Evolutionary conservation across 2,888 invertebrate species (phyloP).

Genomic region (Netelia fuscicornis): DNA sequence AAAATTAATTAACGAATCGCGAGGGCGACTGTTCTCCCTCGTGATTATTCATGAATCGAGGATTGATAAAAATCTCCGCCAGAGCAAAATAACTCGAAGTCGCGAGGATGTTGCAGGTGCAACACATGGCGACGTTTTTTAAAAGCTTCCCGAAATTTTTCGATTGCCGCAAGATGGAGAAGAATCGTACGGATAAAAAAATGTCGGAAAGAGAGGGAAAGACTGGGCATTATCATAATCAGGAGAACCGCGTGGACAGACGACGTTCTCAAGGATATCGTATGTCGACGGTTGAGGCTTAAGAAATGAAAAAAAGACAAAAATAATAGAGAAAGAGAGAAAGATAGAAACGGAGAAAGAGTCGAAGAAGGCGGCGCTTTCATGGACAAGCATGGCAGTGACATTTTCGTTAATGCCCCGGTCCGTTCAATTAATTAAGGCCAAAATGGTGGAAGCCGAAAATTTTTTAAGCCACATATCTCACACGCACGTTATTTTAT

Average conservation of each 20-base stretch:
- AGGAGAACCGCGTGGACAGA: slow-evolving; percentile 61
- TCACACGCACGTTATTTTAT: slow-evolving; percentile 48
- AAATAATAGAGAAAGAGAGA: slow-evolving; percentile 9
- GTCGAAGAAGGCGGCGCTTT: slow-evolving; percentile 63
- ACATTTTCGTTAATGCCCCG: slow-evolving; percentile 69
- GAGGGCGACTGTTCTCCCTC: background rate
- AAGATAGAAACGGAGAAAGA: slow-evolving; percentile 29
- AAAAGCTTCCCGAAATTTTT: slow-evolving; percentile 42
- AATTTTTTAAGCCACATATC: slow-evolving; percentile 53
- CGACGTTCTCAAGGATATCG: slow-evolving; percentile 70
- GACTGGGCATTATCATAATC: slow-evolving; percentile 66
- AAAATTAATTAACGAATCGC: slow-evolving; percentile 47
- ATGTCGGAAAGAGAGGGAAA: slow-evolving; percentile 9
- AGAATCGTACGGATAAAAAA: slow-evolving; percentile 8
- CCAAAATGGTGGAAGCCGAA: slow-evolving; percentile 71
- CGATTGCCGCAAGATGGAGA: background rate
- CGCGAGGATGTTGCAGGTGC: slow-evolving; percentile 47
- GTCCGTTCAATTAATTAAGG: slow-evolving; percentile 76
- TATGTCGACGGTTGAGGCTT: slow-evolving; percentile 57
- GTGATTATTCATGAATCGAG: slow-evolving; percentile 58
- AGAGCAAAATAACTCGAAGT: background rate
- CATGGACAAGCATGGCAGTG: slow-evolving; percentile 59
- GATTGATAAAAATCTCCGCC: slow-evolving; percentile 39
- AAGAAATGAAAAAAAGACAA: slow-evolving; percentile 7
- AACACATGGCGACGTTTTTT: slow-evolving; percentile 6